Conservation (phyloP, 2,797 vertebrate species). For the Anguilla marmorata region DNA sequence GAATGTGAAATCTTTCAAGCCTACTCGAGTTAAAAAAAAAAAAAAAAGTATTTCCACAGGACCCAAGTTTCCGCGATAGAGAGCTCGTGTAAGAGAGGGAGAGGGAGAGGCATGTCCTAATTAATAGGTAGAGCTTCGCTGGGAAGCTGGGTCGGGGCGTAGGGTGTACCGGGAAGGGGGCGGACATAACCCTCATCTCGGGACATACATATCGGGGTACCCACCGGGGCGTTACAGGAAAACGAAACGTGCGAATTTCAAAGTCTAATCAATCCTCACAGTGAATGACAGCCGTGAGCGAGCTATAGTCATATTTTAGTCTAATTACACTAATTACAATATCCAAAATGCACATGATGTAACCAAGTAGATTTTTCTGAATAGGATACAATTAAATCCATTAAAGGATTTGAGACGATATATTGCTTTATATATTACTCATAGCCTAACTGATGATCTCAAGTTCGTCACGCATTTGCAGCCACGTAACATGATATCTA, state of each 20-base stretch:
- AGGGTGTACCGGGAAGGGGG: neutral
- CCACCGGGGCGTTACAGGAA: neutral
- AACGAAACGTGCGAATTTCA: neutral
- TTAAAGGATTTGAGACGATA: neutral
- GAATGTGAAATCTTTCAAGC: neutral
- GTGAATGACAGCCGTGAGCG: neutral
- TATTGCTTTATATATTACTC: neutral
- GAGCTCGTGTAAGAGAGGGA: neutral
- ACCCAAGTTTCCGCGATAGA: neutral
- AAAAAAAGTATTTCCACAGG: neutral
- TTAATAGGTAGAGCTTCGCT: conserved; percentile 25
- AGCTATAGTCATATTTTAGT: neutral
- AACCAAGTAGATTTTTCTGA: neutral
- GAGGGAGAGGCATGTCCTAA: conserved; percentile 33
- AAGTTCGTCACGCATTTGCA: neutral
- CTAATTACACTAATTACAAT: neutral
- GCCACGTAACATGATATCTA: neutral
- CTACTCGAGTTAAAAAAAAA: neutral
- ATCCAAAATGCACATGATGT: neutral
- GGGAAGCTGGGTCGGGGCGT: neutral
- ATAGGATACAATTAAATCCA: neutral
- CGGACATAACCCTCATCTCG: neutral
- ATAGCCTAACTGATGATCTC: neutral
- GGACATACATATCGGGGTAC: neutral
- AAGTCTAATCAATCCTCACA: neutral